Conservation (phyloP, 1,140 invertebrate species). For the Papilio xuthus region DNA sequence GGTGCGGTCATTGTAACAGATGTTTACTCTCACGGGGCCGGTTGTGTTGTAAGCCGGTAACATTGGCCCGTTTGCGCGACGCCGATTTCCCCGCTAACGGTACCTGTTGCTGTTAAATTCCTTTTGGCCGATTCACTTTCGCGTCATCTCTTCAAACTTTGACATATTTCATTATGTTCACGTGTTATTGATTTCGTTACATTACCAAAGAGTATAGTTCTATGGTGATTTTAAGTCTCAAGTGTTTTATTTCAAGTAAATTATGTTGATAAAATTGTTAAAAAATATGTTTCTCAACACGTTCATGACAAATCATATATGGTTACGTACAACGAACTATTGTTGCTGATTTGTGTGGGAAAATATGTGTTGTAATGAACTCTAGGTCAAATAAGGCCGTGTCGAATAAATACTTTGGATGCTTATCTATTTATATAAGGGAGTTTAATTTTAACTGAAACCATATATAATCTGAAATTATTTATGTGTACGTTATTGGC, state of each 20-base stretch:
- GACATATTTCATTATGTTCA: not conserved
- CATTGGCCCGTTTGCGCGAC: constrained; percentile 65
- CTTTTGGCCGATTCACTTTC: constrained; percentile 65
- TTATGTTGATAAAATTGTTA: not conserved
- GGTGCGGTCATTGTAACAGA: constrained; percentile 10
- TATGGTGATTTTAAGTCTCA: not conserved
- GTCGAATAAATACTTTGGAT: not conserved
- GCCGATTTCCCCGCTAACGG: constrained; percentile 72
- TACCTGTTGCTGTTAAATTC: constrained; percentile 40
- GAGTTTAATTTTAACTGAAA: not conserved
- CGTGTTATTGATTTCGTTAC: too few species aligned
- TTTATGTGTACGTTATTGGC: not conserved
- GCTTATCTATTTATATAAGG: not conserved
- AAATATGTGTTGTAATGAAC: not conserved
- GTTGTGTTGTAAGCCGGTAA: constrained; percentile 50
- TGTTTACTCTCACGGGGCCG: constrained; percentile 29
- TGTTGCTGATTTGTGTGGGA: not conserved
- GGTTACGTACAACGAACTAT: not conserved
- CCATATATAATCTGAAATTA: not conserved
- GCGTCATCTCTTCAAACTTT: constrained; percentile 43
- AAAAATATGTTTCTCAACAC: constrained; percentile 14
- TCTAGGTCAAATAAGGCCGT: constrained; percentile 5
- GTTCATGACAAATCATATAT: not conserved
- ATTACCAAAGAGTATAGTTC: not conserved
- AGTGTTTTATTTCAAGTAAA: not conserved